A percentile compares a stretch with the other conserved stretches of the same genome.
Evolutionary conservation across 2,888 invertebrate genomes (phyloP).

Genomic region (Syritta pipiens): DNA sequence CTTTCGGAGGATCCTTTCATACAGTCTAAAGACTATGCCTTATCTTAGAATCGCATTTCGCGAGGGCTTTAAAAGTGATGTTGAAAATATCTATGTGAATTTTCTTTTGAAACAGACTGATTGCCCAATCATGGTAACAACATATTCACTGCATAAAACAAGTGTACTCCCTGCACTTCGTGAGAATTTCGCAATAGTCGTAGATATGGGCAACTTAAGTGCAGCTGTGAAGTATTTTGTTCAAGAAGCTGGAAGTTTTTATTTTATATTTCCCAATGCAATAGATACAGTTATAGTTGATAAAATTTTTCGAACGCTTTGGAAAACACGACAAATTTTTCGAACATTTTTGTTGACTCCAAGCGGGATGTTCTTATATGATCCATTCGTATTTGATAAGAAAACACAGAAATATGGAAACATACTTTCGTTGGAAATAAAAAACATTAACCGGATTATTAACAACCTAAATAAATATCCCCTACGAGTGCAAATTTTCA

Average conservation of each 20-base stretch:
- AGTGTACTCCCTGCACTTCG: conserved; percentile 9
- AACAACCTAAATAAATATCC: conserved; percentile 77
- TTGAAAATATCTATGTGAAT: conserved; percentile 40
- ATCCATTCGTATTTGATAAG: conserved; percentile 72
- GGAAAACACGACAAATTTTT: conserved; percentile 71
- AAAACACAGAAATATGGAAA: conserved; percentile 70
- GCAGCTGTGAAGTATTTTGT: conserved; percentile 61
- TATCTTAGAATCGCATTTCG: conserved; percentile 38
- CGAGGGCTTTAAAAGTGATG: conserved; percentile 25
- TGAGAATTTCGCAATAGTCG: conserved; percentile 72
- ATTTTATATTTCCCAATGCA: conserved; percentile 72
- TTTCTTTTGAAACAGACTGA: conserved; percentile 33
- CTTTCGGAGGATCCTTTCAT: not conserved
- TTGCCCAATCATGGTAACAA: conserved; percentile 44
- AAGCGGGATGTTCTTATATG: conserved; percentile 72
- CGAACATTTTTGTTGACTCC: conserved; percentile 72
- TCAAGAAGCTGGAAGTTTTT: conserved; percentile 71
- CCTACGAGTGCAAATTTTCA: conserved; percentile 77
- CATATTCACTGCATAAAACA: conserved; percentile 8
- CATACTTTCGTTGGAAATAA: conserved; percentile 70
- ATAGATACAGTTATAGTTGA: conserved; percentile 66
- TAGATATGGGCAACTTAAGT: conserved; percentile 69
- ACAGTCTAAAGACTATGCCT: not conserved
- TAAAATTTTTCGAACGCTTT: conserved; percentile 70
- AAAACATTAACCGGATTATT: conserved; percentile 71